These are phyloP conservation scores for Apocheima hispidaria DNA, from an alignment of 2,888 invertebrate species.

Conservation along the genomic window DNA sequence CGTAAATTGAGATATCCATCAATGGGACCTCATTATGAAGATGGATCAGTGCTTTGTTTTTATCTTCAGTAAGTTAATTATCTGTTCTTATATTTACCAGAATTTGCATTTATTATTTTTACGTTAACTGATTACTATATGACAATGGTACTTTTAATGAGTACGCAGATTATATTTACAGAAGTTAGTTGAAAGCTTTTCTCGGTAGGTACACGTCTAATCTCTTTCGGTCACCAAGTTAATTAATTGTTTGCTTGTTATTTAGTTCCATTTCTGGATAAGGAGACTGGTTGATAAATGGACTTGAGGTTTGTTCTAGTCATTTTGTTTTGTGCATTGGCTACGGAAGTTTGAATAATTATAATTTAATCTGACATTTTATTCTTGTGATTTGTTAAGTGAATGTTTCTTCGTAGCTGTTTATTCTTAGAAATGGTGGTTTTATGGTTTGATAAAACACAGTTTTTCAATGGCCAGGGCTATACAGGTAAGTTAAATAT, in stretches of 20 bases:
- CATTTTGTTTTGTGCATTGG: slow-evolving; percentile 13
- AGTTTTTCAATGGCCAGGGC: slow-evolving; percentile 36
- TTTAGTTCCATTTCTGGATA: slow-evolving; percentile 15
- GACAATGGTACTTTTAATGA: too few species aligned
- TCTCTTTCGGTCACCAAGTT: slow-evolving; percentile 7
- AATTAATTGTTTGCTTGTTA: slow-evolving; percentile 16
- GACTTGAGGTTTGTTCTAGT: neutral
- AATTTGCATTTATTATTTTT: neutral
- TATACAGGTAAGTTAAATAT: slow-evolving; percentile 42
- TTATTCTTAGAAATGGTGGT: slow-evolving; percentile 49
- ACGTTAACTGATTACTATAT: neutral
- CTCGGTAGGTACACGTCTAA: neutral
- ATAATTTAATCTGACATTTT: neutral
- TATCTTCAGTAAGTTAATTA: slow-evolving; percentile 48
- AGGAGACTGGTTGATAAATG: neutral
- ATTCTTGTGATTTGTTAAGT: neutral
- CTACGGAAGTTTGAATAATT: neutral
- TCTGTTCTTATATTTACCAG: neutral
- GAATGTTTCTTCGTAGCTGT: neutral
- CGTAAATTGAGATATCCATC: slow-evolving; percentile 22
- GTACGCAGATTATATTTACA: too few species aligned
- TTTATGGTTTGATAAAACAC: slow-evolving; percentile 44
- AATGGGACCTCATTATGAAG: slow-evolving; percentile 54
- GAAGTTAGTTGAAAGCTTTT: neutral
- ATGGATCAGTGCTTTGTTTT: slow-evolving; percentile 44